Evolutionary conservation across 1,140 invertebrate genomes (phyloP).

Genomic region (Panagrolaimus sp.): DNA sequence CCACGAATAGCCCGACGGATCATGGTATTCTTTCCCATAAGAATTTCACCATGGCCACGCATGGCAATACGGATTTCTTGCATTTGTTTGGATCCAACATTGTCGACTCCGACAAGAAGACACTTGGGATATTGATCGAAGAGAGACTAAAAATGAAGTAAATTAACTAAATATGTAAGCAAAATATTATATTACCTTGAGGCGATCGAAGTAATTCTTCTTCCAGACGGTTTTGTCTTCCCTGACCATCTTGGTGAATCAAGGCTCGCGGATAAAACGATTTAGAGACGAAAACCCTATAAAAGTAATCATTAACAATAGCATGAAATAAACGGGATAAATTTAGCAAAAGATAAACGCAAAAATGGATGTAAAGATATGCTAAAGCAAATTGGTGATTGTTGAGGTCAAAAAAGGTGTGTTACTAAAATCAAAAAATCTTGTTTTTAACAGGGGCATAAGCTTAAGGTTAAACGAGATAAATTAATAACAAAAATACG

Average conservation of each 20-base stretch:
- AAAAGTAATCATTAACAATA: neutral
- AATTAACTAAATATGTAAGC: slow-evolving; percentile 11
- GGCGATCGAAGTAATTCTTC: slow-evolving; percentile 90
- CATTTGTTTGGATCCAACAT: slow-evolving; percentile 87
- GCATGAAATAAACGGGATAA: too few relatives aligned
- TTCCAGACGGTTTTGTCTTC: slow-evolving; percentile 99
- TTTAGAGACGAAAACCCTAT: slow-evolving; percentile 38
- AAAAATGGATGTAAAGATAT: slow-evolving; percentile 14
- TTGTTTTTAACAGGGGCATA: too few relatives aligned
- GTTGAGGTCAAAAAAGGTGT: too few relatives aligned
- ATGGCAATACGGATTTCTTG: slow-evolving; percentile 84
- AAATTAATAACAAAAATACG: too few relatives aligned
- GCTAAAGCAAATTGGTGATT: too few relatives aligned
- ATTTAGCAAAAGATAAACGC: too few relatives aligned
- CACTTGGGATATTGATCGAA: slow-evolving; percentile 98
- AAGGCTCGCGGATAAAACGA: slow-evolving; percentile 20
- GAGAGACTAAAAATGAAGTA: slow-evolving; percentile 70
- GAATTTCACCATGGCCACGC: slow-evolving; percentile 72
- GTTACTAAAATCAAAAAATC: too few relatives aligned
- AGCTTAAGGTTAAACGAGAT: too few relatives aligned
- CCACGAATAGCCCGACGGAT: slow-evolving; percentile 97
- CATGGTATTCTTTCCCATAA: slow-evolving; percentile 99
- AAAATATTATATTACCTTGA: slow-evolving; percentile 68
- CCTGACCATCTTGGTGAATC: slow-evolving; percentile 85
- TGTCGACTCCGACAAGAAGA: slow-evolving; percentile 65